Base-by-base conservation (phyloP, 2,113 vertebrate genomes). In the Plotosus lineatus region DNA sequence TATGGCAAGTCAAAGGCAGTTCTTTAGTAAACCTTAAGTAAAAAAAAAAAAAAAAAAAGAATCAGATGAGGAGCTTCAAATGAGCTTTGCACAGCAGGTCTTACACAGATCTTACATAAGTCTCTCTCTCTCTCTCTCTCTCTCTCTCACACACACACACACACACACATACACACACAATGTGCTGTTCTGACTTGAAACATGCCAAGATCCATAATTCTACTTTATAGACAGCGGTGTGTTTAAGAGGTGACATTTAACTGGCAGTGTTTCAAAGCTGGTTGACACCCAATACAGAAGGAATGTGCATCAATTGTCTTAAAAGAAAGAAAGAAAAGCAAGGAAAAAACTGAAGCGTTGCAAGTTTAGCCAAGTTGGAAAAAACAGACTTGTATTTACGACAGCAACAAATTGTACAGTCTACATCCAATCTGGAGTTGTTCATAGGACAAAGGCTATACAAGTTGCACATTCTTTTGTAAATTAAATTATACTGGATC, bases 221-320 rank as follows among this genome's bases (percentile, higher is more conserved):
- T 88, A 83, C 33, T 83, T 33, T 9, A 31, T n/a, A 88, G 85
- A 90, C 90, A 89, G 86, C 90, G 90, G 89, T 89, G 90, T 91
- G 89, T 88, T 85, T 66, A 28, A 53, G 36, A 36, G 86, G 56
- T 10, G 12, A 79, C 76, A 56, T 86, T 86, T 84, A 86, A 88
- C 88, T 66, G 88, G 86, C 88, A 85, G 40, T 38, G 85, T 90
- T 88, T 91, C 86, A 78, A 86, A 61, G 56, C 73, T 76, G 78
- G 46, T 79, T 75, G 44, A 83, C 46, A 78, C 31, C 85, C 76
- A 50, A 75, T 79, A 26, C 60, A 50, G 65, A 51, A 19, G 31
- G 76, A 26, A 55, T 19, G 33, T 40, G 31, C 31, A 53, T 46
- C 17, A 80, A 51, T 53, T 61, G 23, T 12, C 42, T 15, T 71